Conservation (phyloP, 2,113 vertebrate genomes). For the Canis aureus region DNA sequence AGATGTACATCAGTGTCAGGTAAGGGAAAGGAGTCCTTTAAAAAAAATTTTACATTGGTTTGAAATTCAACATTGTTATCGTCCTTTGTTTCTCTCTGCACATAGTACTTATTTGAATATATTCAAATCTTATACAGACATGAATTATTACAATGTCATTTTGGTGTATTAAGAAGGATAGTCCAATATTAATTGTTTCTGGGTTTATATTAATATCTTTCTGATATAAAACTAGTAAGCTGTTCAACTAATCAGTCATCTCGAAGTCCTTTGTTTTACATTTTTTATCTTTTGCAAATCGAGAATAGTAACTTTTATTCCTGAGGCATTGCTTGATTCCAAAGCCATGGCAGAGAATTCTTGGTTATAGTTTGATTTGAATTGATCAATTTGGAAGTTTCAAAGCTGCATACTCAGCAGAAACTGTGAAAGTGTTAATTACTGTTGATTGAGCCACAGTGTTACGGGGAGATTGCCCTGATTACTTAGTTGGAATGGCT, state of each 20-base stretch:
- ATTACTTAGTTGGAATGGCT: background rate
- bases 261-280: background rate
- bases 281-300: conserved; percentile 14
- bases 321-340: background rate
- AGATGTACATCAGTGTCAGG: conserved; percentile 97
- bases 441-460: background rate
- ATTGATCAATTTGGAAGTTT: background rate
- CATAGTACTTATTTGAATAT: background rate
- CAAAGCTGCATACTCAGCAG: background rate
- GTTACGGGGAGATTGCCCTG: background rate
- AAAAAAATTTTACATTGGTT: background rate
- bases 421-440: conserved; percentile 15
- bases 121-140: background rate
- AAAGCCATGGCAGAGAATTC: conserved; percentile 19
- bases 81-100: conserved; percentile 12
- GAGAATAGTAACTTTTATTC: background rate
- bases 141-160: conserved; percentile 42
- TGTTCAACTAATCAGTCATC: conserved; percentile 37
- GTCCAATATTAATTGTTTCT: background rate
- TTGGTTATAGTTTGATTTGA: conserved; percentile 50
- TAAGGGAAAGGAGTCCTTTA: conserved; percentile 79
- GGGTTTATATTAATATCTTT: conserved; percentile 34
- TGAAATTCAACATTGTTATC: conserved; percentile 37
- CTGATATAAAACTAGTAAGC: background rate
- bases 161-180: conserved; percentile 18